These are phyloP conservation scores for Sturnira hondurensis DNA, from an alignment of 2,113 vertebrate species.

Conservation along the genomic window DNA sequence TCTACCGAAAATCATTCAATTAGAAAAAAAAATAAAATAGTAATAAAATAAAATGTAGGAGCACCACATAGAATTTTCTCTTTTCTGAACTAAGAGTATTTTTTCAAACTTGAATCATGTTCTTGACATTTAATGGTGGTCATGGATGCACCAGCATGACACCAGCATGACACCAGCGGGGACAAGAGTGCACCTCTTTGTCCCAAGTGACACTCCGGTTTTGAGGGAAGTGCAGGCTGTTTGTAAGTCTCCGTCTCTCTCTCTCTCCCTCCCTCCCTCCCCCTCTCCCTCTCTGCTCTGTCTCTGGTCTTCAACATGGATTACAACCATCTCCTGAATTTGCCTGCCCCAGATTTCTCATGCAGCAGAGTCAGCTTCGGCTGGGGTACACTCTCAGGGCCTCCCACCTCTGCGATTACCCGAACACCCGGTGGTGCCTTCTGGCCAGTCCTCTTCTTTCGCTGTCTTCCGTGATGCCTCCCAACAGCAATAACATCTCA, in stretches of 20 bases:
- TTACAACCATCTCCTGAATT: background rate
- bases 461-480: background rate
- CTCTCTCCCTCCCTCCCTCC: background rate
- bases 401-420: background rate
- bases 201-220: background rate
- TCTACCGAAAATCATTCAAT: background rate
- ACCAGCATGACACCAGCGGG: background rate
- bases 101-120: conserved; percentile 10
- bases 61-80: background rate
- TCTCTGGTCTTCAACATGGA: background rate
- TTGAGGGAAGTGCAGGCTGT: background rate
- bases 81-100: background rate
- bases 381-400: too few species aligned
- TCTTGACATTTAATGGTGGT: background rate
- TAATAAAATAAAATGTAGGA: background rate
- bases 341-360: background rate
- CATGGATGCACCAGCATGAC: background rate
- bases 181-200: background rate
- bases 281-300: background rate
- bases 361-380: background rate
- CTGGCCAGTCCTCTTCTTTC: background rate
- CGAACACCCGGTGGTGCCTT: background rate
- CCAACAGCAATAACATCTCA: background rate
- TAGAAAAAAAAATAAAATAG: conserved; percentile 6
- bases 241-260: background rate